Evolutionary conservation across 2,113 vertebrate genomes (phyloP), one percentile per base, ranked within the genome.

Genomic region (Tachycineta bicolor): DNA sequence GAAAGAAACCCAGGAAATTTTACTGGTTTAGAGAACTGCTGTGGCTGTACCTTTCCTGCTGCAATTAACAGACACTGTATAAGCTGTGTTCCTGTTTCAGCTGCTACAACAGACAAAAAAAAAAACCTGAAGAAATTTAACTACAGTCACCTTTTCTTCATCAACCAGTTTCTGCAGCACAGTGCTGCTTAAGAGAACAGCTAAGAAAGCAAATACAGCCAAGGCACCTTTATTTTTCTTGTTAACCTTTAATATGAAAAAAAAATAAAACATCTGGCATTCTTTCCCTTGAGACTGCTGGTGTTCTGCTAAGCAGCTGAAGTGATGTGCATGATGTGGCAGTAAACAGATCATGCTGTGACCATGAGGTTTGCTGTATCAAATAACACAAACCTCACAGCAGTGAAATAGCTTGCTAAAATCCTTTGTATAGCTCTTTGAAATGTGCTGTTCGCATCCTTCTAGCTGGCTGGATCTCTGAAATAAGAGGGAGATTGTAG

Each of bases 161-260:
- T 73, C n/a, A 29, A 6, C 29, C 24, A 26, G 7, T 39, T 60
- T 60, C 59, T 60, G 34, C 59, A 60, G n/a, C n/a, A 37, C 58
- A 37, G 23, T 60, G n/a, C 34, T 60, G 34, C n/a, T 59, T 83
- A 77, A 92, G 33, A 62, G 67, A 93, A 56, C 34, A 89, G 39
- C 55, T 43, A 85, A 84, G 77, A 87, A 92, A 73, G 46, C 55
- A 85, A 75, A 89, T 65, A 43, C 34, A 84, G 43, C 33, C 52
- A 77, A 70, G n/a, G 53, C 58, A 31, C 49, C 56, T 96, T 79
- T 83, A 26, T 81, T 94, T 94, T 93, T 93, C 88, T 62, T 93
- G 63, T 96, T 94, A 90, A 88, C 23, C 31, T 93, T 91, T 93
- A 68, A 58, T 56, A 79, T 70, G 43, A 68, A 95, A 73, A 95